phyloP scores from a whole-genome alignment of 2,797 vertebrate species.

The Heteromormyrus szaboi region DNA sequence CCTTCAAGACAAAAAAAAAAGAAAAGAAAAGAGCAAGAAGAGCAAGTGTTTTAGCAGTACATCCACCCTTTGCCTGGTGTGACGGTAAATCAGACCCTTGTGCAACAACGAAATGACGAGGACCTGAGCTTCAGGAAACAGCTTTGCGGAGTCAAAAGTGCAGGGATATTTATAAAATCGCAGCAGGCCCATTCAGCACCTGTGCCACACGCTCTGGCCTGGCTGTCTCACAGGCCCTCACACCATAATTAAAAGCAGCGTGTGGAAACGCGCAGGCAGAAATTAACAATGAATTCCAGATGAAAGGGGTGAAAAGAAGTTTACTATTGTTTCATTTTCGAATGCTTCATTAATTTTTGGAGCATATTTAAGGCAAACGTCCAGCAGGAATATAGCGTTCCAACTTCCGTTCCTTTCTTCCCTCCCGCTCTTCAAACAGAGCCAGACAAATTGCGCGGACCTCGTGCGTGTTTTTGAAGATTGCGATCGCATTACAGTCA shows the following conservation, averaged over 20 bases:
- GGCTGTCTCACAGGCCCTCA: slow-evolving; percentile 49
- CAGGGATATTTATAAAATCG: slow-evolving; percentile 71
- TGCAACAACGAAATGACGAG: slow-evolving; percentile 45
- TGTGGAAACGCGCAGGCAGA: slow-evolving; percentile 54
- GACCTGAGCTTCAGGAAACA: slow-evolving; percentile 63
- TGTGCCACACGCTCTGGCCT: slow-evolving; percentile 52
- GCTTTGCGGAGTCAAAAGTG: slow-evolving; percentile 73
- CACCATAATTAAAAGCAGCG: slow-evolving; percentile 58
- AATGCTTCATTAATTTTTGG: slow-evolving; percentile 23
- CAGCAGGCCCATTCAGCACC: slow-evolving; percentile 61
- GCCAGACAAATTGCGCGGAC: not conserved
- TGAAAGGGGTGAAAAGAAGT: slow-evolving; percentile 34
- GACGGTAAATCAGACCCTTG: slow-evolving; percentile 64
- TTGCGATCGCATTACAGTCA: not conserved
- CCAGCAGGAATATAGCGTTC: not conserved
- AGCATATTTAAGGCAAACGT: slow-evolving; percentile 18
- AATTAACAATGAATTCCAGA: slow-evolving; percentile 53
- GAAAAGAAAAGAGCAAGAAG: not conserved
- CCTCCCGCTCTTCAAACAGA: not conserved
- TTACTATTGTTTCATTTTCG: slow-evolving; percentile 22
- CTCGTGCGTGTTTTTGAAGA: not conserved
- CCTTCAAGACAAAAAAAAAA: not conserved
- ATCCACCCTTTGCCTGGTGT: slow-evolving; percentile 54
- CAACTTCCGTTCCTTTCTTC: not conserved
- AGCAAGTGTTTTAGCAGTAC: slow-evolving; percentile 55